These are phyloP conservation scores for Lycorma delicatula DNA, from an alignment of 1,140 invertebrate genomes.

Conservation along the genomic window DNA sequence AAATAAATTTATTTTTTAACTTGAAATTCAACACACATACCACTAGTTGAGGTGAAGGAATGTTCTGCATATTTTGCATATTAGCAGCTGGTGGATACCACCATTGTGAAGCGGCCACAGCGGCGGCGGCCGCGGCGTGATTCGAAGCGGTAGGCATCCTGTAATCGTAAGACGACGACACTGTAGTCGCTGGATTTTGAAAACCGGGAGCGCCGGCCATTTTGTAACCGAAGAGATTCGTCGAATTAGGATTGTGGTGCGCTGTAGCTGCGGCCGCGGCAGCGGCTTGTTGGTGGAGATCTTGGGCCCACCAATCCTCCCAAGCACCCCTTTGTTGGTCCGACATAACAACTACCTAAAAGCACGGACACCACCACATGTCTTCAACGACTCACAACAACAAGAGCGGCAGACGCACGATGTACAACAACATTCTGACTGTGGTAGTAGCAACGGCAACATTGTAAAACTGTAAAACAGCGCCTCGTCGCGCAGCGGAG, in stretches of 20 bases:
- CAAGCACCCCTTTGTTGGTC: conserved; percentile 28
- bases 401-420: too few relatives aligned
- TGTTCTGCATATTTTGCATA: not conserved
- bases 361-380: too few relatives aligned
- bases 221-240: conserved; percentile 68
- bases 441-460: too few relatives aligned
- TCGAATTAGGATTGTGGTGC: conserved; percentile 40
- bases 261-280: conserved; percentile 33
- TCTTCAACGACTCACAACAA: too few relatives aligned
- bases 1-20: too few relatives aligned
- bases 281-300: conserved; percentile 37
- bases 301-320: conserved; percentile 43
- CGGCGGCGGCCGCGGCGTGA: conserved; percentile 37
- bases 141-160: conserved; percentile 15
- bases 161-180: conserved; percentile 27
- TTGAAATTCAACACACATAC: too few relatives aligned
- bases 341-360: too few relatives aligned
- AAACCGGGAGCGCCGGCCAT: conserved; percentile 66
- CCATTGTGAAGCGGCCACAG: conserved; percentile 57
- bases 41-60: not conserved
- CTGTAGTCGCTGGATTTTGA: conserved; percentile 43
- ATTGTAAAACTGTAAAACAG: too few relatives aligned
- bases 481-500: conserved; percentile 32
- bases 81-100: conserved; percentile 16
- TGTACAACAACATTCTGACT: too few relatives aligned